Conservation (phyloP, 2,797 vertebrate species). For the Alauda arvensis region DNA sequence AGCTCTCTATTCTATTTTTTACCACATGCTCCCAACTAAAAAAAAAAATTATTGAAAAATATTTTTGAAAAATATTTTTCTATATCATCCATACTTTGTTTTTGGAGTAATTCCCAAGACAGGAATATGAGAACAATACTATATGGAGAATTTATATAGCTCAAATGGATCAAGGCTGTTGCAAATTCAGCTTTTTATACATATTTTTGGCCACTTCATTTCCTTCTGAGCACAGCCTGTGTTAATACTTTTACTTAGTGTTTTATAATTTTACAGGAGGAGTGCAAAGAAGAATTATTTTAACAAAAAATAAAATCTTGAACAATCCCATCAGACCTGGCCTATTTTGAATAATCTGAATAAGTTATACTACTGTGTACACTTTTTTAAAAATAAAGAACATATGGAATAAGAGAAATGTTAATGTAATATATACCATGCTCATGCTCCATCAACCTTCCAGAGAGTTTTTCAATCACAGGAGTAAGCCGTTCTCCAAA, state of each 20-base stretch:
- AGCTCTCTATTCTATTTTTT: background rate
- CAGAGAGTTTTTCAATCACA: conserved; percentile 67
- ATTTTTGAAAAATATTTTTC: background rate
- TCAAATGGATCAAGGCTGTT: conserved; percentile 27
- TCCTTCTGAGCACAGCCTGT: background rate
- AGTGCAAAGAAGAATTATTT: conserved; percentile 45
- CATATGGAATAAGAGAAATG: conserved; percentile 48
- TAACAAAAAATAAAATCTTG: conserved; percentile 7
- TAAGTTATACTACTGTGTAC: background rate
- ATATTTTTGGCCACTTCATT: conserved; percentile 19
- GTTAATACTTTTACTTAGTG: conserved; percentile 25
- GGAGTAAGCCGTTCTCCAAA: conserved; percentile 65
- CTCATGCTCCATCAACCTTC: conserved; percentile 62
- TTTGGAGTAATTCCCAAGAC: conserved; percentile 22
- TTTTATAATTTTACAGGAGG: conserved; percentile 35
- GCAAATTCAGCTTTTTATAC: conserved; percentile 41
- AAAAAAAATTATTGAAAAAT: background rate
- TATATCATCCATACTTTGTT: background rate
- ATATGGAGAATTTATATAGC: conserved; percentile 5
- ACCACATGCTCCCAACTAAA: background rate
- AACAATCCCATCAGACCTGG: conserved; percentile 8
- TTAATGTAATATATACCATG: conserved; percentile 69
- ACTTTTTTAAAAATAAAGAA: conserved; percentile 28
- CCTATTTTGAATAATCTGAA: conserved; percentile 28
- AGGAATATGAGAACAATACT: conserved; percentile 35